Base-by-base conservation (phyloP, 1,140 invertebrate genomes). In the Drosophila takahashii region DNA sequence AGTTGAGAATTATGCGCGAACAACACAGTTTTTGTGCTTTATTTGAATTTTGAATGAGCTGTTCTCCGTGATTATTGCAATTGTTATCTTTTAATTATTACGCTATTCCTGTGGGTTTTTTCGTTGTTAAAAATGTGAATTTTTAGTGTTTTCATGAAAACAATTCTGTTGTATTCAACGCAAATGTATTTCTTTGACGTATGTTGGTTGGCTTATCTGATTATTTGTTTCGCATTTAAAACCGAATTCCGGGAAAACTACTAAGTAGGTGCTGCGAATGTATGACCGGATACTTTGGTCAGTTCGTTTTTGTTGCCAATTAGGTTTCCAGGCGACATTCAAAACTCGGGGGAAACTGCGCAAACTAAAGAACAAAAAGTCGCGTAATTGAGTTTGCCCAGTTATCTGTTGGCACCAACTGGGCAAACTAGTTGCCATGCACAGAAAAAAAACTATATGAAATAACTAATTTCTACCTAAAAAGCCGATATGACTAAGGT, bases 371-470 rank as follows among this genome's bases (percentile, higher is more conserved):
- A 61, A 50, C 75, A 57, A 59, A 69, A 80, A 75, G 59, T 81
- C 48, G 57, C 69, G 64, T 86, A 81, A 86, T 85, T 85, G 73
- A 69, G 62, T 86, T 86, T 65, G 29, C 44, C 44, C 61, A 69
- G 81, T 67, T 73, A 80, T 64, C 73, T 60, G 59, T 56, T 56
- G 15, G 29, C 50, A 51, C 60, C 51, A 52, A 67, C 64, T 65
- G 64, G 45, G 45, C 27, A 36, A 53, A 39, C 34, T 41, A 34
- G 66, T 48, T 16, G 32, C 48, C 29, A 41, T n/a, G n/a, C n/a
- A n/a, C n/a, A n/a, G n/a, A n/a, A n/a, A n/a, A n/a, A n/a, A n/a
- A n/a, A n/a, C n/a, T n/a, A n/a, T n/a, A n/a, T n/a, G n/a, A n/a
- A n/a, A n/a, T n/a, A n/a, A n/a, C n/a, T n/a, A n/a, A n/a, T n/a